phyloP scores from a whole-genome alignment of 2,113 vertebrate genomes.

The Dromaius novaehollandiae region DNA sequence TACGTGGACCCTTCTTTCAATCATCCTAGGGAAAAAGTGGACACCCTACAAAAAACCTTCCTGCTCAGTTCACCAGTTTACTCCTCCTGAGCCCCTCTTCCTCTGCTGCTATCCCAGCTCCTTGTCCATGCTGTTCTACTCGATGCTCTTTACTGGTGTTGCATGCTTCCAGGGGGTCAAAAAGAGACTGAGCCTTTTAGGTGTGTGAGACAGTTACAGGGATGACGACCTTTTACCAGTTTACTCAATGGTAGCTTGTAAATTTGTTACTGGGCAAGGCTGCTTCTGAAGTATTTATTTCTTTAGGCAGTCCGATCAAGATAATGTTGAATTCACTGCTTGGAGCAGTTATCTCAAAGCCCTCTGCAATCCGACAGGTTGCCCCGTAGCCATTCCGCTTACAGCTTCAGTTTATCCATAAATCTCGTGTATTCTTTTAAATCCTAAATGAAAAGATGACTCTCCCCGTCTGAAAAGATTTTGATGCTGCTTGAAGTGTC shows the following conservation, averaged over 20 bases:
- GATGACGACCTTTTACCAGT: background rate
- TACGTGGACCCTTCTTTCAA: background rate
- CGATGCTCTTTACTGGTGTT: background rate
- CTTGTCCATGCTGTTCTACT: background rate
- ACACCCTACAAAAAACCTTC: background rate
- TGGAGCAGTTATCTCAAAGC: slow-evolving; percentile 23
- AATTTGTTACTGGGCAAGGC: background rate
- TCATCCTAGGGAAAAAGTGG: background rate
- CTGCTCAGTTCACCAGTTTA: background rate
- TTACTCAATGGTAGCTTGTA: background rate
- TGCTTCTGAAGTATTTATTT: slow-evolving; percentile 37
- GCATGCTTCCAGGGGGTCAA: background rate
- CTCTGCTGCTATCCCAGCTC: background rate
- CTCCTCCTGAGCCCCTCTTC: background rate
- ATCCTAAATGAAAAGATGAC: slow-evolving; percentile 52
- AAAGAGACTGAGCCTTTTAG: background rate
- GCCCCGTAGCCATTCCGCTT: slow-evolving; percentile 15
- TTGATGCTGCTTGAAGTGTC: slow-evolving; percentile 35
- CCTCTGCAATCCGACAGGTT: slow-evolving; percentile 8
- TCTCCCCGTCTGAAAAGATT: slow-evolving; percentile 36
- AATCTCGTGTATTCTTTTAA: slow-evolving; percentile 41
- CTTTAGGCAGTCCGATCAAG: slow-evolving; percentile 22
- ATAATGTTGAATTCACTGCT: background rate
- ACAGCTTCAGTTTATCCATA: slow-evolving; percentile 54
- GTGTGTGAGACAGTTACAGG: background rate